Evolutionary conservation across 2,888 invertebrate genomes (phyloP), one percentile per base, ranked within the genome.

Genomic region (Gnatocerus cornutus): DNA sequence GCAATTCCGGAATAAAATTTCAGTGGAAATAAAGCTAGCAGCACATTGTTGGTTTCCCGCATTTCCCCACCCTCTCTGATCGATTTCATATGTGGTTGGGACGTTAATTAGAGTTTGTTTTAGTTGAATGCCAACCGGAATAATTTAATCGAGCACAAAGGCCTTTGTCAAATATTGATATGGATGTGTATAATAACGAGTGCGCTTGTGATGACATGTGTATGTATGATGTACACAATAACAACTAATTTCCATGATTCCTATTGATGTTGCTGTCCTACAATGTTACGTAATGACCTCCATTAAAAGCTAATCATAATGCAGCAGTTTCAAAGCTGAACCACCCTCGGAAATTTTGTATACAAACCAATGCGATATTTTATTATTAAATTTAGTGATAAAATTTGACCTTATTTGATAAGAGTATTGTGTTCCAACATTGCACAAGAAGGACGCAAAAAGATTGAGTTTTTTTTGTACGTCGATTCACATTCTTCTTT

Each of bases 161-260:
- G 76, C 70, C 77, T 79, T 80, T 81, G 80, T 79, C 80, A 79
- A 81, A 81, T 80, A 80, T 80, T 81, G 79, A 78, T 79, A 78
- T 72, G 74, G 72, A 65, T 65, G 73, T 67, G 72, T 75, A 72
- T 72, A 75, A 73, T 73, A 71, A 71, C 75, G 72, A 72, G 68
- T 71, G 72, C 73, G 75, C 75, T 74, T 74, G 71, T 76, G 74
- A 76, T 76, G 76, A 76, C 73, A 74, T 79, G 77, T 78, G 76
- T 78, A 76, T 76, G 70, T 75, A 71, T 77, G 73, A 71, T 77
- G 76, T 78, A 72, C 77, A 83, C 82, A 83, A 83, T 83, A 82
- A 82, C 81, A 80, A 81, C 82, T 82, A 83, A 84, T 83, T 83
- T 83, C 80, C 83, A 81, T 81, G 76, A 80, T 80, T 80, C 74